Evolutionary conservation across 1,140 invertebrate genomes (phyloP).

Genomic region (Coptotermes formosanus): DNA sequence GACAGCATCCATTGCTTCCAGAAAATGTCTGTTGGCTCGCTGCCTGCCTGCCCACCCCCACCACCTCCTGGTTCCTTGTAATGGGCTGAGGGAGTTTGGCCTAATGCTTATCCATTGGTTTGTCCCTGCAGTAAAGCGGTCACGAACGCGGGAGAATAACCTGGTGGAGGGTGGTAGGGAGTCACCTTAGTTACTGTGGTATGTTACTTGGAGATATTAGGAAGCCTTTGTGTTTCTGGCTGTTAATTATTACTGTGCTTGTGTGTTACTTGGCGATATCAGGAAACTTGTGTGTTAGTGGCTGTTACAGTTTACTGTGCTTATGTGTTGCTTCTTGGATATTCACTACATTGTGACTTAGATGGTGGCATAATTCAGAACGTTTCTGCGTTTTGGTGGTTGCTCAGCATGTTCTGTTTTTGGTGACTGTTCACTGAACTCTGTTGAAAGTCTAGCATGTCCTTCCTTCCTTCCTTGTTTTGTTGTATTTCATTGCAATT

Average conservation of each 20-base stretch:
- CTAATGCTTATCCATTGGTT: slow-evolving; percentile 34
- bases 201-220: slow-evolving; percentile 37
- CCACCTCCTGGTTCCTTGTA: slow-evolving; percentile 19
- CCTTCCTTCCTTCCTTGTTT: too few species aligned
- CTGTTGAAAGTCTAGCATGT: too few species aligned
- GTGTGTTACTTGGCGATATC: neutral
- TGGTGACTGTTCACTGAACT: too few species aligned
- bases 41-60: slow-evolving; percentile 18
- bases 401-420: too few species aligned
- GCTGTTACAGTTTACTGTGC: neutral
- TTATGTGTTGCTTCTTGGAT: neutral
- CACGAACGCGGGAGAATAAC: slow-evolving; percentile 58
- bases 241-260: neutral
- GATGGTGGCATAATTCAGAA: too few species aligned
- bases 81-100: slow-evolving; percentile 14
- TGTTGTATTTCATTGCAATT: too few species aligned
- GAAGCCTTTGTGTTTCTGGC: slow-evolving; percentile 40
- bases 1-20: slow-evolving; percentile 18
- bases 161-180: slow-evolving; percentile 47
- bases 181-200: slow-evolving; percentile 41
- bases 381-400: too few species aligned
- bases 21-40: slow-evolving; percentile 17
- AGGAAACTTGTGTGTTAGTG: slow-evolving; percentile 40
- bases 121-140: slow-evolving; percentile 53
- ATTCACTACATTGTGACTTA: neutral